A percentile compares a stretch with the other conserved stretches of the same genome.
These are phyloP conservation scores for Cyclargus thomasi DNA, from an alignment of 1,140 invertebrate genomes.

Conservation along the genomic window DNA sequence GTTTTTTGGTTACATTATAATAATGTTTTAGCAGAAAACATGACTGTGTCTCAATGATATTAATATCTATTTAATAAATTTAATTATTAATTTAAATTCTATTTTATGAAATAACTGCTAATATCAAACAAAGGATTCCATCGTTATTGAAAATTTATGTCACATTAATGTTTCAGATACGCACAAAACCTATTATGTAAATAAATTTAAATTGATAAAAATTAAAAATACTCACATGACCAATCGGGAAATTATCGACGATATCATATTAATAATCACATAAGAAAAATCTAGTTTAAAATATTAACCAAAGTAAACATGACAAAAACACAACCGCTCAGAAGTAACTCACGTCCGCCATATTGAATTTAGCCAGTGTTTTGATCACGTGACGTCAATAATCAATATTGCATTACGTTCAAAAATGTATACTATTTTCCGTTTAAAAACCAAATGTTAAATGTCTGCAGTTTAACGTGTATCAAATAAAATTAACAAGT, in stretches of 20 bases:
- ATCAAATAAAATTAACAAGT: no score
- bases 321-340: conserved; percentile 66
- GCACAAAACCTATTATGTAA: conserved; percentile 4
- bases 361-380: conserved; percentile 66
- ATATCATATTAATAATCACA: conserved; percentile 80
- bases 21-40: no score
- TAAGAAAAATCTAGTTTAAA: conserved; percentile 55
- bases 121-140: conserved; percentile 32
- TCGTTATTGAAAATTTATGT: conserved; percentile 8
- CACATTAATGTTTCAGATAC: not conserved
- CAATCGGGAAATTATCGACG: conserved; percentile 82
- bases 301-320: conserved; percentile 65
- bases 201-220: conserved; percentile 21
- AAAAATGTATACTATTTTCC: conserved; percentile 26
- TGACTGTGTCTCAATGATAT: no score
- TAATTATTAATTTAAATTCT: no score
- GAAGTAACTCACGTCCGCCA: conserved; percentile 56
- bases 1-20: no score
- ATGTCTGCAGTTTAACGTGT: no score
- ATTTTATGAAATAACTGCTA: not conserved
- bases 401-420: conserved; percentile 59
- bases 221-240: conserved; percentile 81
- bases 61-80: no score
- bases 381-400: conserved; percentile 70
- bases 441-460: not conserved